Evolutionary conservation across 37 sponge, comb jelly and placozoan species (phyloP), one percentile per base, ranked within the genome.

Genomic region (Beroe ovata): DNA sequence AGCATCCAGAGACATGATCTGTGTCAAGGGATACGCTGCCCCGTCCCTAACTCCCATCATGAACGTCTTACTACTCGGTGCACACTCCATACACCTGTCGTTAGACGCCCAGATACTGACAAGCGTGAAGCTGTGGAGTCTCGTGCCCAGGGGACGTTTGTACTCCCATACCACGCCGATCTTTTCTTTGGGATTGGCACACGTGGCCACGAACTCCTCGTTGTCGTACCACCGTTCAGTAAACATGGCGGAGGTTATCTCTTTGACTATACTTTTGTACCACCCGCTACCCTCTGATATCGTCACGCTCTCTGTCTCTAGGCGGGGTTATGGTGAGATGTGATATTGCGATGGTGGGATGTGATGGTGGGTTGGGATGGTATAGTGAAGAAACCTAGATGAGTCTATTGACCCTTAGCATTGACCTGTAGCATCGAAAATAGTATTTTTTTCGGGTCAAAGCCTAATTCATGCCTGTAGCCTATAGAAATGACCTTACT

Each of bases 101-200:
- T 66, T 66, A 33, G 69, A 66, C 29, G 69, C 69, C 69, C 69
- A 66, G 36, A 66, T 66, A 1, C 36, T 29, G 35, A 66, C 69
- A 26, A 11, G 1, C 1, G 25, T 26, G 69, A 66, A 66, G 25
- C 32, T 34, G 32, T 29, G 36, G 18, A 66, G 36, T 16, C 28
- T 4, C 11, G 35, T 66, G 16, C 69, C 69, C 30, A 8, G 32
- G 30, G 30, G 25, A 6, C 30, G 33, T 30, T 3, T 8, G 30
- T 66, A 66, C 36, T 66, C 69, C 69, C 69, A 66, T 14, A 66
- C 69, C 2, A 66, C 36, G 0, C 35, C 36, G 36, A 66, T 66
- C 36, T 18, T 66, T 23, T 62, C 21, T 4, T n/a, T 4, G 8
- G 26, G 4, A 62, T 16, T 62, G 63, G n/a, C n/a, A n/a, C 54